Percentiles rank a stretch among this genome's conserved stretches.
phyloP scores from a whole-genome alignment of 2,113 vertebrate genomes.

The Sturnus vulgaris region DNA sequence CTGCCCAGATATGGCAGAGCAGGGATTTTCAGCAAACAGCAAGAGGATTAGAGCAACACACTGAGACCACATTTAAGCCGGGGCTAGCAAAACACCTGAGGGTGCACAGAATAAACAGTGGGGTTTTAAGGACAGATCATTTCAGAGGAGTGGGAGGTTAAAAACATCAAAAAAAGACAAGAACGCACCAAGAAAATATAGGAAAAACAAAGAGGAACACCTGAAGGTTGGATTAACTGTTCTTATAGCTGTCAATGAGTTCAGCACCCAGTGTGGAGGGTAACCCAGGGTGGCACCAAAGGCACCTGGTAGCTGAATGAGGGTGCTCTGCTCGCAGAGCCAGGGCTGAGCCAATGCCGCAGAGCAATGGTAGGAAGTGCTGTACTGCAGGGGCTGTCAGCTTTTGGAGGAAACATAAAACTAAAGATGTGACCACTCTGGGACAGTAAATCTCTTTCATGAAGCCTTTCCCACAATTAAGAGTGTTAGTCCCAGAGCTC shows the following conservation, averaged over 20 bases:
- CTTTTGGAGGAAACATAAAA: slow-evolving; percentile 61
- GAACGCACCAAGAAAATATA: background rate
- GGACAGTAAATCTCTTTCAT: slow-evolving; percentile 62
- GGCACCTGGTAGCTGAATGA: accelerated
- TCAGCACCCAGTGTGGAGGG: background rate
- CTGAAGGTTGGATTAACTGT: background rate
- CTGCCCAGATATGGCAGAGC: background rate
- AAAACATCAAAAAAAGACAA: background rate
- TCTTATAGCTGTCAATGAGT: background rate
- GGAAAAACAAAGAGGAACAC: background rate
- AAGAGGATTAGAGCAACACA: background rate
- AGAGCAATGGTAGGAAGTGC: slow-evolving; percentile 36
- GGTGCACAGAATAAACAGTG: background rate
- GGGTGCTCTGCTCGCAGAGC: background rate
- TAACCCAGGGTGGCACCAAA: background rate
- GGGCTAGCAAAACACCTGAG: background rate
- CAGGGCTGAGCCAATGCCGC: background rate
- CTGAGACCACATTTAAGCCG: accelerated
- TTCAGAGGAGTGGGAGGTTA: background rate
- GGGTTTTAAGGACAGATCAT: background rate
- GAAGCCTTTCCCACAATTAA: slow-evolving; percentile 64
- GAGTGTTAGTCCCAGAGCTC: slow-evolving; percentile 22
- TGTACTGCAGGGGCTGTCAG: background rate
- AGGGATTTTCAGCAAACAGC: background rate
- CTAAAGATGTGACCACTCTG: slow-evolving; percentile 61